A percentile compares a stretch with the other conserved stretches of the same genome.
Conservation (phyloP, 30 jellyfish, hydroid and myxozoan genomes). For the Aurelia coerulea region DNA sequence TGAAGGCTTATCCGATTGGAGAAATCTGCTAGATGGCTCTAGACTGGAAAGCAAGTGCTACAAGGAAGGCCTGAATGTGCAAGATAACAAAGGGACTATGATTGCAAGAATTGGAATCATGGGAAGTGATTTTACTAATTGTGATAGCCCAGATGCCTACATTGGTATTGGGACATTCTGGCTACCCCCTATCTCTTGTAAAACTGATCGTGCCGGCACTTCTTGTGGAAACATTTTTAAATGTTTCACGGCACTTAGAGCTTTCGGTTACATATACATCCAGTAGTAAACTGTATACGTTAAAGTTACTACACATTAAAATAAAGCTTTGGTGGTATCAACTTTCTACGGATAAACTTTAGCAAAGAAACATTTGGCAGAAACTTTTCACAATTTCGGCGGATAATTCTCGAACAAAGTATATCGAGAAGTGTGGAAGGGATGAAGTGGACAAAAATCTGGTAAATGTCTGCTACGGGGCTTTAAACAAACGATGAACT, state of each 20-base stretch:
- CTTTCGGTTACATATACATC: conserved; percentile 13
- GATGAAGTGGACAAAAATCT: not conserved
- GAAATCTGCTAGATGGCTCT: conserved; percentile 17
- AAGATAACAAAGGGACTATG: conserved; percentile 18
- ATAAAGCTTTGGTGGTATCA: too few species aligned
- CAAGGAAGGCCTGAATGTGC: conserved; percentile 47
- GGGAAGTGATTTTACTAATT: conserved; percentile 9
- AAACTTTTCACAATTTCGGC: too few species aligned
- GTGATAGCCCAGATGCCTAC: conserved; percentile 29
- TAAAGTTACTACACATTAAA: too few species aligned
- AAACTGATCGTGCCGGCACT: not conserved
- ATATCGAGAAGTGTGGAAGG: not conserved
- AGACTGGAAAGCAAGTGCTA: conserved; percentile 25
- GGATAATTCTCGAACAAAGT: too few species aligned
- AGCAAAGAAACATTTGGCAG: too few species aligned
- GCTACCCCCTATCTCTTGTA: conserved; percentile 5
- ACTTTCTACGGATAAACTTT: too few species aligned
- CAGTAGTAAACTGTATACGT: not conserved
- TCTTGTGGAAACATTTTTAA: conserved; percentile 46
- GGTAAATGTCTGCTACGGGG: not conserved
- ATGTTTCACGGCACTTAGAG: not conserved
- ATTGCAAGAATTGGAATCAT: conserved; percentile 44
- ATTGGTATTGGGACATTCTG: conserved; percentile 48
- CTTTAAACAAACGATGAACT: too few species aligned
- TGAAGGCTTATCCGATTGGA: conserved; percentile 23